These are phyloP conservation scores for Riparia riparia DNA, from an alignment of 2,113 vertebrate species.

Conservation along the genomic window DNA sequence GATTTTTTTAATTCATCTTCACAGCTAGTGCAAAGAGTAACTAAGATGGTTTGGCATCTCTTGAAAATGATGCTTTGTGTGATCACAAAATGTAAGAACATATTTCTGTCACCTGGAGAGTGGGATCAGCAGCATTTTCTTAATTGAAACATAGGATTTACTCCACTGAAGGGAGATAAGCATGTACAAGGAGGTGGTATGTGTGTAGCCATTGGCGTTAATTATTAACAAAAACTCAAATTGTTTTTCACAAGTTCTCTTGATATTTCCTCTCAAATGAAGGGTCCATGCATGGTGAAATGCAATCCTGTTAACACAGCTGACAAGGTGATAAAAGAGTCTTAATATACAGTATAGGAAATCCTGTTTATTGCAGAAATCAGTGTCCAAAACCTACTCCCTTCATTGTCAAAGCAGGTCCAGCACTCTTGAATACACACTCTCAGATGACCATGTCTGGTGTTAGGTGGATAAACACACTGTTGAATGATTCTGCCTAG, in stretches of 20 bases:
- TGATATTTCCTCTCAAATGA: neutral
- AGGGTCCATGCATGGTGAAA: neutral
- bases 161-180: neutral
- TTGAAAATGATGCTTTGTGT: neutral
- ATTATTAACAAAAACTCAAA: neutral
- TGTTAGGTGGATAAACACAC: neutral
- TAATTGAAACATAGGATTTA: neutral
- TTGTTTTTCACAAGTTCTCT: neutral
- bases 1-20: neutral
- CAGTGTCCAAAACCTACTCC: neutral
- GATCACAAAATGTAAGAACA: neutral
- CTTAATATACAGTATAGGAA: neutral
- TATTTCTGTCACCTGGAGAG: neutral
- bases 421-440: neutral
- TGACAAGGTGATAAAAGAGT: neutral
- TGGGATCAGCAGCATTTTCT: neutral
- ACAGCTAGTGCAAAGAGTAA: neutral
- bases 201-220: neutral
- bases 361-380: neutral
- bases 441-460: neutral
- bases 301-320: neutral
- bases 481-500: neutral
- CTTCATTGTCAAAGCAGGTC: neutral
- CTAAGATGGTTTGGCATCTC: neutral
- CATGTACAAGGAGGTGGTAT: neutral